A percentile compares a stretch with the other conserved stretches of the same genome.
Evolutionary conservation across 2,113 vertebrate species (phyloP).

Genomic region (Cyprinodon brontotheroides): DNA sequence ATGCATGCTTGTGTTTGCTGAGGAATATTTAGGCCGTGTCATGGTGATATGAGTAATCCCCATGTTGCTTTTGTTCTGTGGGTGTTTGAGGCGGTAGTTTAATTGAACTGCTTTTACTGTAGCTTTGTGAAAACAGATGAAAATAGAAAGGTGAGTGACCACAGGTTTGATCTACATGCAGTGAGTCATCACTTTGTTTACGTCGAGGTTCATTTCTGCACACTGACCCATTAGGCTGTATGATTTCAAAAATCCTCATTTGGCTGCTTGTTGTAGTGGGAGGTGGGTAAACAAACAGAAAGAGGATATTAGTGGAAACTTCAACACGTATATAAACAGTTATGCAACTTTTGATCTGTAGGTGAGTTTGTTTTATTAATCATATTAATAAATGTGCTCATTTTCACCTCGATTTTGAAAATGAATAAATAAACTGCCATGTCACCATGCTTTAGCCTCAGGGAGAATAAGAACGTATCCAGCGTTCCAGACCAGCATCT

Average conservation of each 20-base stretch:
- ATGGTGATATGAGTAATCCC: constrained; percentile 44
- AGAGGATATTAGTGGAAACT: constrained; percentile 28
- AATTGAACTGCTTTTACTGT: constrained; percentile 30
- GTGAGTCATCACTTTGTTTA: constrained; percentile 64
- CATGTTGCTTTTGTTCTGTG: constrained; percentile 49
- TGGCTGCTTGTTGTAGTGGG: constrained; percentile 23
- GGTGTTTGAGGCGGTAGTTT: constrained; percentile 30
- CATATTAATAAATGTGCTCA: constrained; percentile 8
- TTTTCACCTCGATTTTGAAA: not conserved
- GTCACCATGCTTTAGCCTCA: not conserved
- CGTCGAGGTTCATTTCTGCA: constrained; percentile 3
- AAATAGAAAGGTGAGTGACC: constrained; percentile 18
- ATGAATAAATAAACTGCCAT: not conserved
- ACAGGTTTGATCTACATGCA: not conserved
- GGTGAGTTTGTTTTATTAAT: constrained; percentile 19
- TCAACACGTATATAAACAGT: constrained; percentile 9
- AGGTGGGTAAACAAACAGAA: constrained; percentile 8
- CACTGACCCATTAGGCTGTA: constrained; percentile 21
- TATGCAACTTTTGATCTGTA: constrained; percentile 7
- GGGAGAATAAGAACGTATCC: constrained; percentile 5
- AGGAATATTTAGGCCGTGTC: constrained; percentile 14
- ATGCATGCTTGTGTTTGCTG: constrained; percentile 19
- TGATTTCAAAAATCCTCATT: constrained; percentile 36
- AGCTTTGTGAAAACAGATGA: constrained; percentile 26
- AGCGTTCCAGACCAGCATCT: constrained; percentile 9